Evolutionary conservation across 2,113 vertebrate species (phyloP).

Genomic region (Perca fluviatilis): DNA sequence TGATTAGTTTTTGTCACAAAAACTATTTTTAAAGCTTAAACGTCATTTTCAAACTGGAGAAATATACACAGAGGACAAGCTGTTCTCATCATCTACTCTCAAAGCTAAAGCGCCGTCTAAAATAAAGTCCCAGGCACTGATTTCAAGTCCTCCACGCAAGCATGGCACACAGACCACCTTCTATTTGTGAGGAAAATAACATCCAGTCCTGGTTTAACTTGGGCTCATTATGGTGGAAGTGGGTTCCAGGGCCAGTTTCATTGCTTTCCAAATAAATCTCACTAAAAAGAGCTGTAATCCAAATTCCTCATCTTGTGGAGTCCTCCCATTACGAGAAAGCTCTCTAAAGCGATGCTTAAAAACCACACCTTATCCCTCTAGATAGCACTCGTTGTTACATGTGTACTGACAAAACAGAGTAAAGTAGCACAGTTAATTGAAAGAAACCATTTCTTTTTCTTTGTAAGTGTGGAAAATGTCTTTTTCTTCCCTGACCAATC

Average conservation of each 20-base stretch:
- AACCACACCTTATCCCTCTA: conserved; percentile 30
- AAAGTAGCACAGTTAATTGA: conserved; percentile 14
- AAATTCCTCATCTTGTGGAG: conserved; percentile 78
- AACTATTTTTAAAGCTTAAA: conserved; percentile 5
- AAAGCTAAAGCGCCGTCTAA: conserved; percentile 40
- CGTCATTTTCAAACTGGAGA: conserved; percentile 3
- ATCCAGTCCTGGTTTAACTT: conserved; percentile 79
- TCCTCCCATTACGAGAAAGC: conserved; percentile 47
- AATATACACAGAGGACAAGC: conserved; percentile 19
- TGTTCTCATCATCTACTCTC: conserved; percentile 37
- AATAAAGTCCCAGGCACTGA: conserved; percentile 43
- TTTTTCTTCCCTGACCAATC: conserved; percentile 19
- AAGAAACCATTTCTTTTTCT: background rate
- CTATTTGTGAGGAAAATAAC: conserved; percentile 80
- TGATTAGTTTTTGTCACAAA: background rate
- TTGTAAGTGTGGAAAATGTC: background rate
- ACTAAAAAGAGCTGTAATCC: conserved; percentile 76
- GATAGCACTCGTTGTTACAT: background rate
- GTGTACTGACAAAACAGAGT: background rate
- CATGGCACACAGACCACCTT: conserved; percentile 75
- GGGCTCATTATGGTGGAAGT: conserved; percentile 85
- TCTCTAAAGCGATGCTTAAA: conserved; percentile 33
- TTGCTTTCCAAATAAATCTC: conserved; percentile 87
- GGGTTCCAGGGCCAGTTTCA: conserved; percentile 81
- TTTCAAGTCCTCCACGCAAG: conserved; percentile 49